A percentile compares a stretch with the other conserved stretches of the same genome.
Evolutionary conservation across 2,797 vertebrate species (phyloP).

Genomic region (Acanthurus lineatus): DNA sequence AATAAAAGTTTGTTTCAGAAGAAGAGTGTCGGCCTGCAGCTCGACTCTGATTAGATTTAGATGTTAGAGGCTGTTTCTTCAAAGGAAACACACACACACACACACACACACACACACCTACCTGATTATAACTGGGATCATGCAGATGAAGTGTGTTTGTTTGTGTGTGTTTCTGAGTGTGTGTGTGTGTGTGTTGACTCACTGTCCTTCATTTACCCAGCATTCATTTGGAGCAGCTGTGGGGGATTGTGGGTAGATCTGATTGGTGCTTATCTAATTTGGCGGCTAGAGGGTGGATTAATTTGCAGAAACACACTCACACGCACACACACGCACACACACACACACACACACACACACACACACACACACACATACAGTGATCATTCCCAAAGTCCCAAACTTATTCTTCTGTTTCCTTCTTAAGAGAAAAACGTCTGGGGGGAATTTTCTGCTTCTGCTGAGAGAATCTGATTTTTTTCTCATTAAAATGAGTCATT

Average conservation of each 20-base stretch:
- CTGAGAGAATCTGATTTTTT: background rate
- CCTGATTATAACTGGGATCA: background rate
- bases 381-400: slow-evolving; percentile 2
- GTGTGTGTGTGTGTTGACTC: too few species aligned
- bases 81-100: background rate
- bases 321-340: too few species aligned
- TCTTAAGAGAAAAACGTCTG: background rate
- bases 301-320: too few species aligned
- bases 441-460: background rate
- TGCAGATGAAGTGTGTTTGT: slow-evolving; percentile 14
- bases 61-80: slow-evolving; percentile 14
- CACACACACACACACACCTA: slow-evolving; percentile 14
- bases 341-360: slow-evolving; percentile 9
- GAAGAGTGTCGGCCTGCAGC: slow-evolving; percentile 27
- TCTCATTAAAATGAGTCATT: background rate
- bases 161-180: too few species aligned
- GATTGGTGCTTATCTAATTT: slow-evolving; percentile 56
- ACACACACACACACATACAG: slow-evolving; percentile 4
- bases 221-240: slow-evolving; percentile 19
- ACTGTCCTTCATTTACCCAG: slow-evolving; percentile 46
- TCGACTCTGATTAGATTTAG: slow-evolving; percentile 1
- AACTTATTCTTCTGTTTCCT: background rate
- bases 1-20: slow-evolving; percentile 19
- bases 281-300: slow-evolving; percentile 30
- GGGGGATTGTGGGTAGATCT: slow-evolving; percentile 46